A percentile compares a stretch with the other conserved stretches of the same genome.
These are phyloP conservation scores for Eupithecia subfuscata DNA, from an alignment of 2,888 invertebrate genomes.

Conservation along the genomic window DNA sequence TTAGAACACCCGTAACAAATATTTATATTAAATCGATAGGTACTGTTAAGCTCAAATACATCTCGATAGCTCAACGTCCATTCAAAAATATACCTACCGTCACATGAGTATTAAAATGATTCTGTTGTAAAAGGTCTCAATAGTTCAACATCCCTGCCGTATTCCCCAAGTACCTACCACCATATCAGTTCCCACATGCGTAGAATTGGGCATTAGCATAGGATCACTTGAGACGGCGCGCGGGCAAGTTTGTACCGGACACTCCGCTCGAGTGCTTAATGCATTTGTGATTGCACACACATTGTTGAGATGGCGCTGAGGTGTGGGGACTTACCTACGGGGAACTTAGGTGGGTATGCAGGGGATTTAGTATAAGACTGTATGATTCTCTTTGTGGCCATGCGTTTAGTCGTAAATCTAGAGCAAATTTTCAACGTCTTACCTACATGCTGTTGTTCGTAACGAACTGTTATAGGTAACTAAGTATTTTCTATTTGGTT, in stretches of 20 bases:
- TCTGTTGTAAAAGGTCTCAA: not conserved
- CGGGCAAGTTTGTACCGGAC: constrained; percentile 28
- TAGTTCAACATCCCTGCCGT: not conserved
- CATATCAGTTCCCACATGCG: constrained; percentile 9
- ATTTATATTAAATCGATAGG: too few species aligned
- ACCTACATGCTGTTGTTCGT: not conserved
- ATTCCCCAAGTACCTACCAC: not conserved
- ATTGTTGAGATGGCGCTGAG: constrained; percentile 42
- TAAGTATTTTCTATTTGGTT: not conserved
- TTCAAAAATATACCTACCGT: not conserved
- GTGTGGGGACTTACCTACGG: not conserved
- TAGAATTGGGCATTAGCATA: constrained; percentile 34
- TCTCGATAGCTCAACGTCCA: not conserved
- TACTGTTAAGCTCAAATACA: not conserved
- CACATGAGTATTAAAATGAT: not conserved
- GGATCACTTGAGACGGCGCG: constrained; percentile 33
- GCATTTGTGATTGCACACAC: constrained; percentile 69
- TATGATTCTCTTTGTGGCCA: not conserved
- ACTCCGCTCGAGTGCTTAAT: constrained; percentile 57
- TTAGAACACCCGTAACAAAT: too few species aligned
- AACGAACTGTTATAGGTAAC: not conserved
- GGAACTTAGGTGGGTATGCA: not conserved
- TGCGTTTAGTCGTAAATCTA: not conserved
- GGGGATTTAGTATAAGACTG: not conserved
- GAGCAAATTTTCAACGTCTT: not conserved